Evolutionary conservation across 2,888 invertebrate species (phyloP).

Genomic region (Aplocera efformata): DNA sequence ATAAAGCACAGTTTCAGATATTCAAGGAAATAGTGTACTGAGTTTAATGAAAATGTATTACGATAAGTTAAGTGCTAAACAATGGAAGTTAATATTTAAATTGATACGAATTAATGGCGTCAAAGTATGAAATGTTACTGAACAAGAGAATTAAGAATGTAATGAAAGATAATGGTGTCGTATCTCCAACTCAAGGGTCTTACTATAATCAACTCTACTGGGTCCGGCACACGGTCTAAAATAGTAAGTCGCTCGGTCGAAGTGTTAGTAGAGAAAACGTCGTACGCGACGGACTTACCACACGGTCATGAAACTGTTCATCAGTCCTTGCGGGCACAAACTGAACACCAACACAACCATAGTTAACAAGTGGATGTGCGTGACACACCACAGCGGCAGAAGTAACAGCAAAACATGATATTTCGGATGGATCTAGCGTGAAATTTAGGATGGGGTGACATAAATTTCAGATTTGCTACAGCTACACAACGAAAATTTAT

Average conservation of each 20-base stretch:
- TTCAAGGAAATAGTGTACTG: too few species aligned
- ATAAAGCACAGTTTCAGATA: background rate
- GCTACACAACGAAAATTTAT: too few species aligned
- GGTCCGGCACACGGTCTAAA: slow-evolving; percentile 4
- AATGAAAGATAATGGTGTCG: slow-evolving; percentile 3
- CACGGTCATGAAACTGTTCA: slow-evolving; percentile 93
- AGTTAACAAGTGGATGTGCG: slow-evolving; percentile 49
- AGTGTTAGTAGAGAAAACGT: slow-evolving; percentile 30
- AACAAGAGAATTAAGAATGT: slow-evolving; percentile 1
- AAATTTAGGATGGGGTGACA: too few species aligned
- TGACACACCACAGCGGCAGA: slow-evolving; percentile 58
- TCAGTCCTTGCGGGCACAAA: slow-evolving; percentile 92
- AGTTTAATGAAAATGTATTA: slow-evolving; percentile 1
- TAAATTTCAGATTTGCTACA: too few species aligned
- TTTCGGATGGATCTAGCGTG: too few species aligned
- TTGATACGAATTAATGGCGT: background rate
- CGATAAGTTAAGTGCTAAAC: too few species aligned
- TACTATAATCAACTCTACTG: slow-evolving; percentile 12
- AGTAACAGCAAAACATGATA: slow-evolving; percentile 37
- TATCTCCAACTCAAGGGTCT: slow-evolving; percentile 11
- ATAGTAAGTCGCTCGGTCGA: slow-evolving; percentile 15
- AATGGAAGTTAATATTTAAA: too few species aligned
- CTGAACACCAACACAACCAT: slow-evolving; percentile 84
- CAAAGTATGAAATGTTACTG: background rate
- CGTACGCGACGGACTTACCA: slow-evolving; percentile 85